Evolutionary conservation across 2,888 invertebrate species (phyloP).

Genomic region (Eledona agricola): DNA sequence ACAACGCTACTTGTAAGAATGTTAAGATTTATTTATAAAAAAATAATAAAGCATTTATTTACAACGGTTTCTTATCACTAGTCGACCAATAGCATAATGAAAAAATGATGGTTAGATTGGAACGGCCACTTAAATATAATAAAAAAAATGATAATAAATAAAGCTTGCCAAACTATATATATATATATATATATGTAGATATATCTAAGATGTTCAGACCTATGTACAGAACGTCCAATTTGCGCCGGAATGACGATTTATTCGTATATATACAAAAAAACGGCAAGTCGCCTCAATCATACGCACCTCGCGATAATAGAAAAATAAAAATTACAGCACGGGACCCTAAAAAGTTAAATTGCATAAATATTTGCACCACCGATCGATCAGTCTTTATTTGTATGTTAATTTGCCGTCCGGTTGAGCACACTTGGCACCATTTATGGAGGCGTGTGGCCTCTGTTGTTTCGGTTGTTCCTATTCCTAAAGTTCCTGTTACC

Average conservation of each 20-base stretch:
- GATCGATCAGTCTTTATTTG: slow-evolving; percentile 18
- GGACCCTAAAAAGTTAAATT: too few relatives aligned
- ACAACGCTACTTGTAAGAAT: too few relatives aligned
- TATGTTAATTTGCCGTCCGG: too few relatives aligned
- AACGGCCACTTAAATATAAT: too few relatives aligned
- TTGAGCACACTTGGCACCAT: slow-evolving; percentile 17
- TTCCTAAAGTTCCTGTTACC: slow-evolving; percentile 51
- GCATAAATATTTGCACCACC: slow-evolving; percentile 15
- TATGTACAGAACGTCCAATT: slow-evolving; percentile 4
- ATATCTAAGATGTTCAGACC: not conserved
- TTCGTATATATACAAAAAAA: slow-evolving; percentile 26
- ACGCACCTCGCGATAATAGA: slow-evolving; percentile 1
- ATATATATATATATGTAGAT: not conserved
- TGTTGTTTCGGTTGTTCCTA: slow-evolving; percentile 52
- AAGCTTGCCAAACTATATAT: slow-evolving; percentile 9
- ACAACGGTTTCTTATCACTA: too few relatives aligned
- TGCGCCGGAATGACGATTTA: slow-evolving; percentile 26
- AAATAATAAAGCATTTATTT: slow-evolving; percentile 20
- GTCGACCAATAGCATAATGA: too few relatives aligned
- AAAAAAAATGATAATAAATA: slow-evolving; percentile 23
- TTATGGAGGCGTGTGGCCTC: slow-evolving; percentile 56
- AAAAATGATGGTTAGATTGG: too few relatives aligned
- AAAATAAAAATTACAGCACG: too few relatives aligned
- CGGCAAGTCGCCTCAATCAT: not conserved
- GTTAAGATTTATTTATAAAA: slow-evolving; percentile 21